These are phyloP conservation scores for Apantesis nais DNA, from an alignment of 2,888 invertebrate genomes.

Conservation along the genomic window DNA sequence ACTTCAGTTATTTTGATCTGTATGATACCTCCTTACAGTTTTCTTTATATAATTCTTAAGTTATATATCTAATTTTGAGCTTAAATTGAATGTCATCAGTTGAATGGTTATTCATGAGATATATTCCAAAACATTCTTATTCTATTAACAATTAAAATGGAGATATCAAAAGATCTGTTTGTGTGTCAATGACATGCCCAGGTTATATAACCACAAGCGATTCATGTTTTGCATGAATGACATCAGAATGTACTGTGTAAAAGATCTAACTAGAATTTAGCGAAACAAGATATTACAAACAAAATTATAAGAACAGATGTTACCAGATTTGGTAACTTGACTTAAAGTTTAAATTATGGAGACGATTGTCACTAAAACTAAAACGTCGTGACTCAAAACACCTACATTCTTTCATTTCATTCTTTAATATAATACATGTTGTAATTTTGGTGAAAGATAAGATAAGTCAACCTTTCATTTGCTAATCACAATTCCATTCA, in stretches of 20 bases:
- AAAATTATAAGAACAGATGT: conserved; percentile 15
- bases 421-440: neutral
- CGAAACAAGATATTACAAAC: conserved; percentile 16
- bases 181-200: conserved; percentile 24
- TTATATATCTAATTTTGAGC: neutral
- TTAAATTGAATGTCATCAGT: neutral
- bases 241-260: conserved; percentile 33
- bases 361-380: conserved; percentile 29
- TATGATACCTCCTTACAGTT: neutral
- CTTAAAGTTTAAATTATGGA: conserved; percentile 18
- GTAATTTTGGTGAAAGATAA: conserved; percentile 30
- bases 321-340: conserved; percentile 24
- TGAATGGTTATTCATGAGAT: no score
- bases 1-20: neutral
- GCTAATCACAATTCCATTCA: neutral
- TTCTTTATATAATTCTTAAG: neutral
- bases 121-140: no score
- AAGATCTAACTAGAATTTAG: conserved; percentile 16
- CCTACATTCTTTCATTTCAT: conserved; percentile 24
- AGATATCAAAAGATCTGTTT: conserved; percentile 25
- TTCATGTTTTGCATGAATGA: conserved; percentile 60
- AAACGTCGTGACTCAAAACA: conserved; percentile 45
- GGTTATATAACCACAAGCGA: conserved; percentile 55
- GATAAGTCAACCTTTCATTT: conserved; percentile 17
- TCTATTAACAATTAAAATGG: conserved; percentile 14